phyloP scores from a whole-genome alignment of 2,113 vertebrate genomes.

The Podilymbus podiceps region DNA sequence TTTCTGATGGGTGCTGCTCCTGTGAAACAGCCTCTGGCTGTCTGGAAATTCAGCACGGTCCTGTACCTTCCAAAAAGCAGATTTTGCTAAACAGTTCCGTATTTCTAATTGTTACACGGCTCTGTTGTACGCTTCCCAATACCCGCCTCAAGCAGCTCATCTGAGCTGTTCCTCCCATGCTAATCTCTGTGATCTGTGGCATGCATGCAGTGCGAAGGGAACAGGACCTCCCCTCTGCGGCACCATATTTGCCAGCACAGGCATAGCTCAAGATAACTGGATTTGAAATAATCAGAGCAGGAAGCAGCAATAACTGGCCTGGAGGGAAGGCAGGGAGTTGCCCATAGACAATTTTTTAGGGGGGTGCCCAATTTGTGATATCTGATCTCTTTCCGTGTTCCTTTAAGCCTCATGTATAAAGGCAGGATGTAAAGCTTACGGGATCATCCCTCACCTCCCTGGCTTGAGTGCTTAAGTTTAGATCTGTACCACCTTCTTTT shows the following conservation, averaged over 20 bases:
- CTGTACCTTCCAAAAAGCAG: neutral
- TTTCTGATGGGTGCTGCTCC: neutral
- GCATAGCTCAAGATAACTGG: conserved; percentile 30
- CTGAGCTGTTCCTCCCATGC: neutral
- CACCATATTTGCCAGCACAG: conserved; percentile 38
- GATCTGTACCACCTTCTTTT: neutral
- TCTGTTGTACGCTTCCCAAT: neutral
- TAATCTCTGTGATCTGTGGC: conserved; percentile 47
- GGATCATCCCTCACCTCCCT: neutral
- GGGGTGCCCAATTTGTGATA: neutral
- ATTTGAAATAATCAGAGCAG: conserved; percentile 45
- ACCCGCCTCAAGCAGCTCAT: conserved; percentile 4
- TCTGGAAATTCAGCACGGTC: neutral
- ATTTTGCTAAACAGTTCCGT: neutral
- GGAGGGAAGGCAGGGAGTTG: conserved; percentile 34
- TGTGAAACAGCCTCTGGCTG: neutral
- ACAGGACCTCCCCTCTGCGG: conserved; percentile 13
- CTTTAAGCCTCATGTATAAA: neutral
- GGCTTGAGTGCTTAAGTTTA: neutral
- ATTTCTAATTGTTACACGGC: neutral
- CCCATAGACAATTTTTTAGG: neutral
- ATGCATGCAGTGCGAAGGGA: neutral
- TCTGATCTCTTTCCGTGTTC: neutral
- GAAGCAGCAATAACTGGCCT: conserved; percentile 44
- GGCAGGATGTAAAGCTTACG: neutral